Percentiles rank a stretch among this genome's conserved stretches.
Conservation (phyloP, 1,140 invertebrate species). For the Periplaneta americana region DNA sequence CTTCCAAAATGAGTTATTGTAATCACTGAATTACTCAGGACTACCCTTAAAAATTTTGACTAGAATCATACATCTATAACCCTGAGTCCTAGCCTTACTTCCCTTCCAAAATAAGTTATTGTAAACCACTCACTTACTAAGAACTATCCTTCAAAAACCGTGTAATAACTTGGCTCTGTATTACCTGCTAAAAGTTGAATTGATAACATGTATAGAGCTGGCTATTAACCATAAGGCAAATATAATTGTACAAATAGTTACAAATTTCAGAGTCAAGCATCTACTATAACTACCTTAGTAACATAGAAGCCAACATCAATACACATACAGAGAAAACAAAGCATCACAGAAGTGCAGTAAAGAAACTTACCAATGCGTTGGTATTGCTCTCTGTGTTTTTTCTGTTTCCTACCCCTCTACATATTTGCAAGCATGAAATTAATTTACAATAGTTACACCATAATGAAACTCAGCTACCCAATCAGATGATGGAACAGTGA, state of each 20-base stretch:
- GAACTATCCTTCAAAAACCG: no score
- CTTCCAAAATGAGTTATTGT: no score
- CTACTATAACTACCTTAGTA: background rate
- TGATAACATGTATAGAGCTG: background rate
- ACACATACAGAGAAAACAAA: background rate
- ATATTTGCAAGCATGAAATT: slow-evolving; percentile 41
- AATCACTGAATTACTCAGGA: no score
- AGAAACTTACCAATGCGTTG: slow-evolving; percentile 71
- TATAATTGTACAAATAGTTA: background rate
- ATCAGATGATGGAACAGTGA: background rate
- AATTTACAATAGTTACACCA: slow-evolving; percentile 27
- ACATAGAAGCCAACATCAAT: no score
- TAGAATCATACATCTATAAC: no score
- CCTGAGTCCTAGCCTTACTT: no score
- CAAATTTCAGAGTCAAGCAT: background rate
- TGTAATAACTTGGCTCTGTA: no score
- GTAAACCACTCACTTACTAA: no score
- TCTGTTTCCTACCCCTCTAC: slow-evolving; percentile 57
- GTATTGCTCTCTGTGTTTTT: slow-evolving; percentile 70
- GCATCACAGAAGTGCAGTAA: background rate
- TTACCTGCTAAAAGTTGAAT: background rate
- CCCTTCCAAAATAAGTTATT: no score
- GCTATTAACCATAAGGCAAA: background rate
- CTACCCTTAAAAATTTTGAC: no score
- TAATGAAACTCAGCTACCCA: slow-evolving; percentile 9